phyloP scores from a whole-genome alignment of 2,113 vertebrate genomes.

The Centropristis striata region DNA sequence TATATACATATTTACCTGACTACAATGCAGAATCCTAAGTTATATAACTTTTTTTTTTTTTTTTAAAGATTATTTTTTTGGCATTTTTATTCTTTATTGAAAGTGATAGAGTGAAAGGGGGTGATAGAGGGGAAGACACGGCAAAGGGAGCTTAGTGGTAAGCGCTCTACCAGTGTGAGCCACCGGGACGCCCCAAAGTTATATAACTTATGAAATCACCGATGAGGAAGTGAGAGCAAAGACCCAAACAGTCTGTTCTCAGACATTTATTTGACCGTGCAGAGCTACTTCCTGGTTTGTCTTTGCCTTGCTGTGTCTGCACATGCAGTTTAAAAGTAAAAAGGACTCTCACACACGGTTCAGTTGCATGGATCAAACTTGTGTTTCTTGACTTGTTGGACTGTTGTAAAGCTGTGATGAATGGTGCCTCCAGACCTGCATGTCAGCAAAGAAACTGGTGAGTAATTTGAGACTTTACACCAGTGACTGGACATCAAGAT shows the following conservation, averaged over 20 bases:
- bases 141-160: no score
- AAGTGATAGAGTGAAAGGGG: no score
- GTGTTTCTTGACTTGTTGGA: background rate
- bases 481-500: background rate
- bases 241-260: background rate
- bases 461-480: background rate
- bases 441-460: background rate
- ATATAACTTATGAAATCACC: background rate
- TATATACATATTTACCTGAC: background rate
- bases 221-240: slow-evolving; percentile 28
- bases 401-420: background rate
- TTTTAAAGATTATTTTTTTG: no score
- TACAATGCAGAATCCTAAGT: background rate
- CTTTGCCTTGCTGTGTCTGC: background rate
- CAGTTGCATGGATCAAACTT: background rate
- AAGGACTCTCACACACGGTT: background rate
- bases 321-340: background rate
- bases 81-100: no score
- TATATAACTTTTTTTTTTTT: no score
- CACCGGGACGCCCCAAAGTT: no score
- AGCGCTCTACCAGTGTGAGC: no score
- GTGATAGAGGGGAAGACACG: no score
- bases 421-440: background rate
- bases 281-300: slow-evolving; percentile 20
- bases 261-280: background rate